Percentiles rank a stretch among this genome's conserved stretches.
phyloP scores from a whole-genome alignment of 2,797 vertebrate species.

The Microctenopoma lineatum region DNA sequence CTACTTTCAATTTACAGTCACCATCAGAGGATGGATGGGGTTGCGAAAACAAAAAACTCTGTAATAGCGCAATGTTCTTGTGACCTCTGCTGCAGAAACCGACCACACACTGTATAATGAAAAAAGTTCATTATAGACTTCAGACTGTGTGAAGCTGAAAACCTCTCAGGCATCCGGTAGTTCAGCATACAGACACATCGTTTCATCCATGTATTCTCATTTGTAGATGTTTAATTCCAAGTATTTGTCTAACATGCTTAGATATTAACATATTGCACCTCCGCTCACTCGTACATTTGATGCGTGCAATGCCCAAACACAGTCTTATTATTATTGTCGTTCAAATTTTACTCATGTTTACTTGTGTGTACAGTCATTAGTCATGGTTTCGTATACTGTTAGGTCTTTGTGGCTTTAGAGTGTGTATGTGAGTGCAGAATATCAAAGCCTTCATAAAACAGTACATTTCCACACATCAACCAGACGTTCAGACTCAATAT shows the following conservation, averaged over 20 bases:
- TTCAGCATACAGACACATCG: neutral
- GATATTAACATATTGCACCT: constrained; percentile 52
- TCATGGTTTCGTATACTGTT: constrained; percentile 83
- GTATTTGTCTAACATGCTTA: constrained; percentile 20
- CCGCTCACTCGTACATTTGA: constrained; percentile 13
- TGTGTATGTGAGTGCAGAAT: constrained; percentile 62
- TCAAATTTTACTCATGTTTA: constrained; percentile 74
- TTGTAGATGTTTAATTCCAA: constrained; percentile 44
- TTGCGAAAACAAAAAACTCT: constrained; percentile 22
- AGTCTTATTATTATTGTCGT: constrained; percentile 64
- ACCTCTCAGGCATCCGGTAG: constrained; percentile 29
- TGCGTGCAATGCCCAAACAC: constrained; percentile 37
- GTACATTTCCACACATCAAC: constrained; percentile 58
- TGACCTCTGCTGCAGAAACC: constrained; percentile 42
- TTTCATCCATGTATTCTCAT: constrained; percentile 36
- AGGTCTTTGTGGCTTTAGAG: constrained; percentile 80
- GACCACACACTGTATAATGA: constrained; percentile 53
- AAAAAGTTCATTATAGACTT: constrained; percentile 41
- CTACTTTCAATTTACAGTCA: constrained; percentile 54
- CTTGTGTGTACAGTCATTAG: constrained; percentile 80
- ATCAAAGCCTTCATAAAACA: constrained; percentile 75
- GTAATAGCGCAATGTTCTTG: constrained; percentile 29
- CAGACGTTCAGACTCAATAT: constrained; percentile 43
- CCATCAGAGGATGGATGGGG: constrained; percentile 15
- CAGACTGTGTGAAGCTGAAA: constrained; percentile 40